Evolutionary conservation across 2,888 invertebrate genomes (phyloP), one percentile per base, ranked within the genome.

Genomic region (Allygus modestus): DNA sequence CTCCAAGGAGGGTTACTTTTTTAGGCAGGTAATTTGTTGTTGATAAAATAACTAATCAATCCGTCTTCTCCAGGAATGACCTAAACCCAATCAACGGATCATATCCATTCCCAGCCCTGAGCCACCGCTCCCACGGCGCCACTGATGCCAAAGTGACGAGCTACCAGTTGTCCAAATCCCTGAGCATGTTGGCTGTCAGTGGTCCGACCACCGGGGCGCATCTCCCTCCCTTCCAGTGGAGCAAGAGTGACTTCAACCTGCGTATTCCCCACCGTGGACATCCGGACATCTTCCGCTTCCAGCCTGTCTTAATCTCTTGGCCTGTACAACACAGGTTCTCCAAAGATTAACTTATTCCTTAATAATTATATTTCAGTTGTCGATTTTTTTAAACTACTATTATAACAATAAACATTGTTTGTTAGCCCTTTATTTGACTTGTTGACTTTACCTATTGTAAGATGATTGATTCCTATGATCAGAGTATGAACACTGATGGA

Each of bases 11-110:
- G n/a, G n/a, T n/a, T n/a, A n/a, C n/a, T n/a, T n/a, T n/a, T n/a
- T n/a, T n/a, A n/a, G n/a, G n/a, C n/a, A n/a, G n/a, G n/a, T n/a
- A n/a, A n/a, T n/a, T n/a, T n/a, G n/a, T n/a, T n/a, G n/a, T n/a
- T n/a, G n/a, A n/a, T n/a, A n/a, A n/a, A n/a, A n/a, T n/a, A n/a
- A n/a, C n/a, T n/a, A n/a, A n/a, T n/a, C n/a, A n/a, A n/a, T n/a
- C n/a, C n/a, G n/a, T n/a, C 20, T n/a, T 54, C 23, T 61, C 0
- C 43, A 89, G 95, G 75, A 93, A 93, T 89, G 96, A 96, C 90
- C 92, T 96, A 87, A 96, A 96, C 90, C 94, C 93, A 0, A 91
- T 91, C 4, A 93, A 94, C 87, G 95, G 96, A n/a, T 92, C 92
- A 26, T 96, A 93, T 89, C 94, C 95, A 20, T 94, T 95, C 89